Evolutionary conservation across 2,888 invertebrate genomes (phyloP).

Genomic region (Exephanes ischioxanthus): DNA sequence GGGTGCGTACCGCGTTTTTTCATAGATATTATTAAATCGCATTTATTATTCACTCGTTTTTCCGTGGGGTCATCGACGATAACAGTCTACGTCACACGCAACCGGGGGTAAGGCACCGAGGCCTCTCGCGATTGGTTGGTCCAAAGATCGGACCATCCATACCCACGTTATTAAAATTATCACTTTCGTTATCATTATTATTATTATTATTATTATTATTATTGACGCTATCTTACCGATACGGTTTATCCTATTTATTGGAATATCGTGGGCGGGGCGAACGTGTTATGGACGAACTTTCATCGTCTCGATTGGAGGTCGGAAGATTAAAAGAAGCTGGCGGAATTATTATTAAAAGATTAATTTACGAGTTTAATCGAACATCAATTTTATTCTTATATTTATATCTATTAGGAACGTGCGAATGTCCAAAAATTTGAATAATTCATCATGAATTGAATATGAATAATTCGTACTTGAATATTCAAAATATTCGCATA

Average conservation of each 20-base stretch:
- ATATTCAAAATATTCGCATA: too few relatives aligned
- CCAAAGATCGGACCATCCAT: slow-evolving; percentile 80
- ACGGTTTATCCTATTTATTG: slow-evolving; percentile 36
- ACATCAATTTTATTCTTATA: background rate
- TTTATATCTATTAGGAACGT: background rate
- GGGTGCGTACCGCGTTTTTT: slow-evolving; percentile 29
- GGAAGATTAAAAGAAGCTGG: background rate
- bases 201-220: slow-evolving; percentile 60
- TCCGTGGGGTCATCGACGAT: slow-evolving; percentile 77
- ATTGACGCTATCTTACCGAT: slow-evolving; percentile 29
- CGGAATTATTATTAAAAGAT: background rate
- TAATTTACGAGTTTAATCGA: background rate
- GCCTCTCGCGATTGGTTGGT: slow-evolving; percentile 76
- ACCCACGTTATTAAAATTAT: slow-evolving; percentile 70
- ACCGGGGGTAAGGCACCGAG: slow-evolving; percentile 81
- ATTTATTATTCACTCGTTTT: slow-evolving; percentile 74
- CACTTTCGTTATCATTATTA: slow-evolving; percentile 63
- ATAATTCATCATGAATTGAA: too few relatives aligned
- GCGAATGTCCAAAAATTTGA: too few relatives aligned
- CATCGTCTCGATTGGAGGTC: background rate
- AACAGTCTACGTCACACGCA: slow-evolving; percentile 78
- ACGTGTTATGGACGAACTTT: slow-evolving; percentile 29
- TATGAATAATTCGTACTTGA: too few relatives aligned
- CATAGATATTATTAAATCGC: slow-evolving; percentile 72
- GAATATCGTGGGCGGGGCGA: slow-evolving; percentile 33